These are phyloP conservation scores for Sycobia sp. DNA, from an alignment of 1,140 invertebrate genomes.

Conservation along the genomic window DNA sequence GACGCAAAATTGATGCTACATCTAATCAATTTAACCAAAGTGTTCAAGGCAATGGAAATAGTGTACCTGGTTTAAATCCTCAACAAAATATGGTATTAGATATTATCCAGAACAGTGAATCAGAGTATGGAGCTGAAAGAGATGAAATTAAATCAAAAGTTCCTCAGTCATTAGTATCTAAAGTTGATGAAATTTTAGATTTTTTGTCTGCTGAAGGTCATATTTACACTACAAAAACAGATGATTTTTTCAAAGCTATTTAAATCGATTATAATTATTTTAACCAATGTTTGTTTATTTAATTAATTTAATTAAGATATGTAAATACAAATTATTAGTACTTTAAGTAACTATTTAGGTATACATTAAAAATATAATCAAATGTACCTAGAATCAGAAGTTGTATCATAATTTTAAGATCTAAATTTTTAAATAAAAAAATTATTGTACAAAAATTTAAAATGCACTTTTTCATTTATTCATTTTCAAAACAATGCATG, in stretches of 20 bases:
- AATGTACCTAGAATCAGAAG: no score
- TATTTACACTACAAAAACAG: slow-evolving; percentile 58
- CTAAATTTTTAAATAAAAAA: no score
- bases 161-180: slow-evolving; percentile 35
- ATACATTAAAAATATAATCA: no score
- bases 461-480: neutral
- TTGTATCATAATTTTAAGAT: no score
- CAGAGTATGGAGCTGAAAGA: slow-evolving; percentile 51
- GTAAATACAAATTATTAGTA: neutral
- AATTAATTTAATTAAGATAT: neutral
- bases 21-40: neutral
- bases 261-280: no score
- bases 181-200: slow-evolving; percentile 53
- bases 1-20: slow-evolving; percentile 17
- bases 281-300: no score
- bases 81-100: slow-evolving; percentile 50
- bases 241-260: slow-evolving; percentile 54
- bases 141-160: slow-evolving; percentile 42
- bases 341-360: neutral
- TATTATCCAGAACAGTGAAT: slow-evolving; percentile 47
- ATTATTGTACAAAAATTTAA: no score
- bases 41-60: neutral
- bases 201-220: slow-evolving; percentile 58
- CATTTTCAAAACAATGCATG: neutral
- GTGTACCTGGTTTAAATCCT: slow-evolving; percentile 35